Conservation (phyloP, 2,797 vertebrate species). For the Phrynocephalus vlangalii region DNA sequence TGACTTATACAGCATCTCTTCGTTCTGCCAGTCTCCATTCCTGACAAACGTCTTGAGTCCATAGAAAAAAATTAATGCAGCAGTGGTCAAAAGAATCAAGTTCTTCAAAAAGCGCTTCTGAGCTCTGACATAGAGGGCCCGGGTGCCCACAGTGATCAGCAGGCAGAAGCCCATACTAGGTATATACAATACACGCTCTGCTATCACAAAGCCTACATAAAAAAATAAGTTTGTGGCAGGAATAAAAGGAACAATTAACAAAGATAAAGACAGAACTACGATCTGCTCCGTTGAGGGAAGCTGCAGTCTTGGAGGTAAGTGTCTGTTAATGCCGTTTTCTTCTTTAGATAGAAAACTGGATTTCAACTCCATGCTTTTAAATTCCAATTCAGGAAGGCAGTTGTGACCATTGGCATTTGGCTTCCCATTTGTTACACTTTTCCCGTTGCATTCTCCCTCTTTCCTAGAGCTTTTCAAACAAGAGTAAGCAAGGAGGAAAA, state of each 20-base stretch:
- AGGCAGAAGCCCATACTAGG: conserved; percentile 99
- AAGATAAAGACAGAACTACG: conserved; percentile 91
- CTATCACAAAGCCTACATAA: conserved; percentile 98
- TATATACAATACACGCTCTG: conserved; percentile 98
- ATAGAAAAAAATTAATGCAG: conserved; percentile 89
- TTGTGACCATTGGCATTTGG: conserved; percentile 91
- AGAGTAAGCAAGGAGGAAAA: conserved; percentile 86
- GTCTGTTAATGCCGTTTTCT: conserved; percentile 90
- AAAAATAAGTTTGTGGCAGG: conserved; percentile 98
- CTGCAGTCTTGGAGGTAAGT: conserved; percentile 78
- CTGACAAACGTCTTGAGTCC: conserved; percentile 92
- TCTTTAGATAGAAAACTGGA: conserved; percentile 77
- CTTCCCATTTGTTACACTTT: conserved; percentile 88
- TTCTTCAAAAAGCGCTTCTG: conserved; percentile 86
- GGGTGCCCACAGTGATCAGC: conserved; percentile 90
- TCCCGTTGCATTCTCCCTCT: conserved; percentile 86
- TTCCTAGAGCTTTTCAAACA: conserved; percentile 79
- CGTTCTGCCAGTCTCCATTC: conserved; percentile 96
- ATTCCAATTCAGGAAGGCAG: conserved; percentile 85
- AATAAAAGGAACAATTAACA: conserved; percentile 93
- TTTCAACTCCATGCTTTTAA: conserved; percentile 80
- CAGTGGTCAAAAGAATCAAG: conserved; percentile 87
- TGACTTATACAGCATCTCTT: conserved; percentile 99
- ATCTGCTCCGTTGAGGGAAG: conserved; percentile 93
- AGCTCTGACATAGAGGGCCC: conserved; percentile 88